Percentiles rank a stretch among this genome's conserved stretches.
phyloP scores from a whole-genome alignment of 1,140 invertebrate genomes.

The Rhagoletis zephyria region DNA sequence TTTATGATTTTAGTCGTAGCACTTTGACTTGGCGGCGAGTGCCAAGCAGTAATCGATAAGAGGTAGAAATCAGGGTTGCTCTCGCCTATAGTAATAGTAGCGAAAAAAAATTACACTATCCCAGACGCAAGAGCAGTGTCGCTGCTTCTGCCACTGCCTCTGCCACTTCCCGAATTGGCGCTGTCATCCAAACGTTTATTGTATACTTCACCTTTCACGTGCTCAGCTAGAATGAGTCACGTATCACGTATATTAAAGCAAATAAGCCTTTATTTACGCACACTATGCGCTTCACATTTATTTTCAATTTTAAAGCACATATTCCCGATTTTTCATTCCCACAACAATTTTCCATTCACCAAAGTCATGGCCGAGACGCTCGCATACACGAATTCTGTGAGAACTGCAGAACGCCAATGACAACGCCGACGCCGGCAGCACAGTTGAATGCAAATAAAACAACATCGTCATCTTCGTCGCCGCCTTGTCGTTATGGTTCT shows the following conservation, averaged over 20 bases:
- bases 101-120: neutral
- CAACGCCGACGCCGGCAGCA: neutral
- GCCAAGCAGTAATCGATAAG: conserved; percentile 41
- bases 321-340: neutral
- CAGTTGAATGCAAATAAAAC: neutral
- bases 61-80: conserved; percentile 38
- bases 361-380: conserved; percentile 20
- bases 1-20: conserved; percentile 6
- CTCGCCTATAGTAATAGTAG: conserved; percentile 10
- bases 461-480: conserved; percentile 4
- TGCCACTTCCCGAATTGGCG: neutral
- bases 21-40: conserved; percentile 12
- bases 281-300: neutral
- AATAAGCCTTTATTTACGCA: neutral
- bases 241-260: neutral
- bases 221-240: neutral
- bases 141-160: neutral
- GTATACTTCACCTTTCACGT: neutral
- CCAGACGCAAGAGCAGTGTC: neutral
- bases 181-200: neutral
- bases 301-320: neutral
- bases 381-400: neutral
- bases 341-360: conserved; percentile 1
- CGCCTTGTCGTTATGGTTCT: neutral
- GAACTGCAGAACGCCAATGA: conserved; percentile 15